Base-by-base conservation (phyloP, 64 coral and sea anemone genomes). In the Montipora foliosa region DNA sequence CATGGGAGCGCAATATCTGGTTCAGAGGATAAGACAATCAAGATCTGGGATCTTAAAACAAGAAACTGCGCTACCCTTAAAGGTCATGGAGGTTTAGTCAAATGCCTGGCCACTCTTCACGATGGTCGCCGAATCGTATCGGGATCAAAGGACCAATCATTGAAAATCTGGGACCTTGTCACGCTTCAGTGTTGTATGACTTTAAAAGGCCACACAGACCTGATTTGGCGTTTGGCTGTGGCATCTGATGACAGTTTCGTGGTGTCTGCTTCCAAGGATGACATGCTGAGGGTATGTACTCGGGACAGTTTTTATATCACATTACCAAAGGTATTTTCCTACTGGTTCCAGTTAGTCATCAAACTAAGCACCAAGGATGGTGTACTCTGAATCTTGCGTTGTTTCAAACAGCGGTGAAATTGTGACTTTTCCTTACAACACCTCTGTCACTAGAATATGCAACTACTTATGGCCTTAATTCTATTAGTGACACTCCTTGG, bases 201-300 rank as follows among this genome's bases (percentile, higher is more conserved):
- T 25, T 67, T 96, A 37, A 96, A 96, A 91, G 95, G 95, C 66
- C 95, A 96, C 46, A 90, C 87, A 24, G 83, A 87, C 81, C 80
- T 85, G 47, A 91, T 96, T 49, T 96, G 95, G 95, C 83, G 76
- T 44, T 47, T 96, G 19, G 82, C 92, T 6, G 92, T 96, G 47
- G 68, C 95, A 44, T 57, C 60, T 11, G 88, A 96, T 48, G 95
- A 96, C 76, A 84, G 81, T 16, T 81, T 96, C n/a, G 71, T 96
- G 22, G 95, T 96, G 19, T 96, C 95, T 24, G 95, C 95, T 6
- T 94, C 95, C 5, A 96, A 96, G 75, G 95, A 96, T 59, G 95
- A 96, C 69, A 94, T 91, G 95, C 60, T 96, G 4, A 96, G 93
- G 48, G 82, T 86, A 64, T 49, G 82, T 17, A 45, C 13, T 11